Percentiles rank a stretch among this genome's conserved stretches.
Evolutionary conservation across 1,140 invertebrate species (phyloP).

Genomic region (Akabosia matsudoensis): DNA sequence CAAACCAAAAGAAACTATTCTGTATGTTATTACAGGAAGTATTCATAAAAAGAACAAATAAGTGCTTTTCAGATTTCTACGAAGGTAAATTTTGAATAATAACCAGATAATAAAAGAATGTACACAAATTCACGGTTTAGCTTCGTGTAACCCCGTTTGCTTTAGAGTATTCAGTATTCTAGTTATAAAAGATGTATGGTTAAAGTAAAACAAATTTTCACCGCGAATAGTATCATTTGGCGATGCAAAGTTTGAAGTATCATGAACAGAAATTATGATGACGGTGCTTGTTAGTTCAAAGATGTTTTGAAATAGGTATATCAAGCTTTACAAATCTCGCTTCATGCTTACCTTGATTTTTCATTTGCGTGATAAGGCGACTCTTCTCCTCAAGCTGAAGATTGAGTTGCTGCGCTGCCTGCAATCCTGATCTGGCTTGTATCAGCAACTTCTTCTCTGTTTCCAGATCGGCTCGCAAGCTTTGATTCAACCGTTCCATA

Average conservation of each 20-base stretch:
- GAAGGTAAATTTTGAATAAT: no score
- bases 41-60: no score
- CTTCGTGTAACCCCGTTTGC: no score
- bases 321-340: neutral
- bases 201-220: no score
- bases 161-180: no score
- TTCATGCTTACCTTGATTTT: conserved; percentile 42
- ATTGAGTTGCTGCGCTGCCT: conserved; percentile 43
- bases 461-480: conserved; percentile 31
- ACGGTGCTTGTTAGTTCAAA: neutral
- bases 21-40: no score
- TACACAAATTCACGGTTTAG: no score
- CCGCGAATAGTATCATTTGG: no score
- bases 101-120: no score
- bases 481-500: conserved; percentile 30
- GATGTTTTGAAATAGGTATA: neutral
- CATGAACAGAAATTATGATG: neutral
- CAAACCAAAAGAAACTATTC: no score
- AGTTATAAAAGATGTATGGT: no score
- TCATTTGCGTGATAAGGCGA: conserved; percentile 29
- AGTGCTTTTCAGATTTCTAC: no score
- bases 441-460: conserved; percentile 31
- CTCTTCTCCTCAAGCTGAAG: conserved; percentile 45
- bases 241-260: neutral
- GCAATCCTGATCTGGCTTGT: conserved; percentile 39